These are phyloP conservation scores for Pempheris klunzingeri DNA, from an alignment of 2,797 vertebrate genomes.

Conservation along the genomic window DNA sequence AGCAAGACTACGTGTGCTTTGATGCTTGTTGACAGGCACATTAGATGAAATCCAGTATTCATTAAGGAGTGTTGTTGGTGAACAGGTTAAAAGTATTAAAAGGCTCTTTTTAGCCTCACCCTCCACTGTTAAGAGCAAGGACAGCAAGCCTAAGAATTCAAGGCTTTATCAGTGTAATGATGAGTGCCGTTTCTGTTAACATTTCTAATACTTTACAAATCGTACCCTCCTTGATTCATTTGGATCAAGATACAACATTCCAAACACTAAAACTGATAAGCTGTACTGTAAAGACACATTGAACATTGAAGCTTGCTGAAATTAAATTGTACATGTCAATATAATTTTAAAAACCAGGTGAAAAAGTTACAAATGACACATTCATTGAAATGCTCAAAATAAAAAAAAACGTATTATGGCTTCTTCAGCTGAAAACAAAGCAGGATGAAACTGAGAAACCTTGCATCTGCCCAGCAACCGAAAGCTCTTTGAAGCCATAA, in stretches of 20 bases:
- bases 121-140: slow-evolving; percentile 13
- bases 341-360: not conserved
- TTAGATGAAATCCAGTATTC: not conserved
- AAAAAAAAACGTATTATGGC: slow-evolving; percentile 8
- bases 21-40: not conserved
- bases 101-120: not conserved
- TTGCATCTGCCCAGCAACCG: slow-evolving; percentile 69
- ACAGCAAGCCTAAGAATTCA: slow-evolving; percentile 16
- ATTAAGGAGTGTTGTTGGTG: not conserved
- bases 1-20: not conserved
- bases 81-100: not conserved
- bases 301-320: no score
- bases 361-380: not conserved
- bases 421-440: slow-evolving; percentile 11
- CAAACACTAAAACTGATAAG: not conserved
- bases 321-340: not conserved
- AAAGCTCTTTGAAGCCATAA: slow-evolving; percentile 74
- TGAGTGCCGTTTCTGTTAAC: not conserved
- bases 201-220: slow-evolving; percentile 9
- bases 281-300: not conserved
- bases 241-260: not conserved
- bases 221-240: not conserved
- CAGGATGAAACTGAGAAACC: slow-evolving; percentile 45
- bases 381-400: slow-evolving; percentile 15
- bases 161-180: slow-evolving; percentile 1